These are phyloP conservation scores for Zaprionus lachaisei DNA, from an alignment of 1,140 invertebrate genomes.

Conservation along the genomic window DNA sequence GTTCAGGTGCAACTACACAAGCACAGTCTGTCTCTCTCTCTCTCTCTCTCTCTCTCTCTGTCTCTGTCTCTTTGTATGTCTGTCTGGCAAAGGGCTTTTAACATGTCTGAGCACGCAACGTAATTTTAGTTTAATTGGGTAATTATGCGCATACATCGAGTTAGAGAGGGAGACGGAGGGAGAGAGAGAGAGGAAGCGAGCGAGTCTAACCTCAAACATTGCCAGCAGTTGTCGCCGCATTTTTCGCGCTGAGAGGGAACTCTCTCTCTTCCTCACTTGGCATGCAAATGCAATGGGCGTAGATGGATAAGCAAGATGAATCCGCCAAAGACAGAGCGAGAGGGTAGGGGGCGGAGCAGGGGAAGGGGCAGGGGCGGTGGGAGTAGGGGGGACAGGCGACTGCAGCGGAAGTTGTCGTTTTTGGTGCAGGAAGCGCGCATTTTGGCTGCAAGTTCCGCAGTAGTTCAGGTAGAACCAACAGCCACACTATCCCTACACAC, in stretches of 20 bases:
- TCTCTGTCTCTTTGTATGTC: constrained; percentile 59
- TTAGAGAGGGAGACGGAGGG: background rate
- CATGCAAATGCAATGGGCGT: constrained; percentile 16
- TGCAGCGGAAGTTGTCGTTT: constrained; percentile 78
- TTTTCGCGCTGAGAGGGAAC: constrained; percentile 7
- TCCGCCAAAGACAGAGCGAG: constrained; percentile 37
- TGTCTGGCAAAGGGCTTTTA: constrained; percentile 73
- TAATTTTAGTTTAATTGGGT: constrained; percentile 84
- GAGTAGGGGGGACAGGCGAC: background rate
- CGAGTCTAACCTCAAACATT: constrained; percentile 11
- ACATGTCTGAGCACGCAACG: constrained; percentile 84
- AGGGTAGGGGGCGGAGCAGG: no score
- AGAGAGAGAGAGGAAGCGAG: background rate
- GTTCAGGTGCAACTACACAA: constrained; percentile 34
- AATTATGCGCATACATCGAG: constrained; percentile 81
- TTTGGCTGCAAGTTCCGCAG: constrained; percentile 42
- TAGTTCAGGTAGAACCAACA: constrained; percentile 23
- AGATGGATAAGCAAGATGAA: constrained; percentile 62
- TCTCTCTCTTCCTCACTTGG: background rate
- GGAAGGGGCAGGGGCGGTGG: no score
- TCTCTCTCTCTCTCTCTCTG: constrained; percentile 44
- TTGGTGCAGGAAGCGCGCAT: constrained; percentile 67
- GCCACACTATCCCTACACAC: no score
- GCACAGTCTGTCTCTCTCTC: background rate
- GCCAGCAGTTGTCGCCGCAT: constrained; percentile 9